Evolutionary conservation across 2,113 vertebrate species (phyloP).

Genomic region (Rhodinocichla rosea): DNA sequence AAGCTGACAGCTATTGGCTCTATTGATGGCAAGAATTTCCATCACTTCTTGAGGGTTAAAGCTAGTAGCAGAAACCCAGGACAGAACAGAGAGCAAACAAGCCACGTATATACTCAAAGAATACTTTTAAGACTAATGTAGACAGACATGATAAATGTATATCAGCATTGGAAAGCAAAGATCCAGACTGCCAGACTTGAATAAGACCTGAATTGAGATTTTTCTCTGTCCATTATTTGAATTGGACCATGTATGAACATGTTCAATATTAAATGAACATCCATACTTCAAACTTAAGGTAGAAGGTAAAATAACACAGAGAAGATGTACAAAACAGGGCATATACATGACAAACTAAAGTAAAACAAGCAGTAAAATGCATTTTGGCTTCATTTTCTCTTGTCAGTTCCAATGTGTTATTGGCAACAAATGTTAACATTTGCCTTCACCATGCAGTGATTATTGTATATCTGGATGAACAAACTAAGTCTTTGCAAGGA

Average conservation of each 20-base stretch:
- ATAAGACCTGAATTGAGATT: background rate
- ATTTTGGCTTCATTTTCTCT: background rate
- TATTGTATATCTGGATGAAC: background rate
- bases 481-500: background rate
- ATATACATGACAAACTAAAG: fast-evolving
- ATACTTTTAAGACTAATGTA: background rate
- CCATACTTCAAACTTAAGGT: background rate
- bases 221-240: background rate
- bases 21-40: background rate
- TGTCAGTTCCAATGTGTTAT: background rate
- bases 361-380: background rate
- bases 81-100: background rate
- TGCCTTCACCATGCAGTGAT: background rate
- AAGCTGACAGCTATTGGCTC: background rate
- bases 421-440: background rate
- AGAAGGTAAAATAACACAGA: background rate
- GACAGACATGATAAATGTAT: background rate
- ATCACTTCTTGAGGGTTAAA: background rate
- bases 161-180: background rate
- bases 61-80: background rate
- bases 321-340: background rate
- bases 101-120: background rate
- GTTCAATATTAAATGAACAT: background rate
- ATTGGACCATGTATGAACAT: background rate
- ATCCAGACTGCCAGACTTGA: background rate